Percentiles rank a stretch among this genome's conserved stretches.
Conservation (phyloP, 2,888 invertebrate genomes). For the Falcaria lacertinaria region DNA sequence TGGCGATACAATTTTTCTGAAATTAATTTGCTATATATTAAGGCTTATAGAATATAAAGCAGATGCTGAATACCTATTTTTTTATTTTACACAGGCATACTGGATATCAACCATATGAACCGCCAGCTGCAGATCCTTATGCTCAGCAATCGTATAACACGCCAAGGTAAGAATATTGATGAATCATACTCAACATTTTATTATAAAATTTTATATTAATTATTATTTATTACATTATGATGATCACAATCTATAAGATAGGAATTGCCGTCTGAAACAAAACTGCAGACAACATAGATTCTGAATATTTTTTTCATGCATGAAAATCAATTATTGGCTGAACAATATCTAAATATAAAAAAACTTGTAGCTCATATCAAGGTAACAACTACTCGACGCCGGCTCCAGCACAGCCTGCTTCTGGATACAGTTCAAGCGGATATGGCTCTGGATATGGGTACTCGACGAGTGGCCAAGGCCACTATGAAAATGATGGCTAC, state of each 20-base stretch:
- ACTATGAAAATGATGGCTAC: slow-evolving; percentile 64
- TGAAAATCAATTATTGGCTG: not conserved
- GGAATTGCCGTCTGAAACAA: slow-evolving; percentile 76
- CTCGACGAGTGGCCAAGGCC: slow-evolving; percentile 53
- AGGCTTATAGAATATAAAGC: not conserved
- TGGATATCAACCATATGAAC: slow-evolving; percentile 68
- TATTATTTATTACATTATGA: slow-evolving; percentile 15
- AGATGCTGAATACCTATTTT: not conserved
- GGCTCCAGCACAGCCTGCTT: slow-evolving; percentile 39
- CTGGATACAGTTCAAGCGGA: slow-evolving; percentile 54
- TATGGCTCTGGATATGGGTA: slow-evolving; percentile 63
- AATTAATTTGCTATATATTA: slow-evolving; percentile 14
- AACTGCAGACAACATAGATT: slow-evolving; percentile 59
- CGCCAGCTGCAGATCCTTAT: slow-evolving; percentile 58
- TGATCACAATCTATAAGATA: slow-evolving; percentile 50
- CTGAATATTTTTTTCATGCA: slow-evolving; percentile 32
- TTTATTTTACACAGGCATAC: slow-evolving; percentile 47
- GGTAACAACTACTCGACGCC: slow-evolving; percentile 54
- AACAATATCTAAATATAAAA: not conserved
- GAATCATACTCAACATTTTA: no score
- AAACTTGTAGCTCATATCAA: slow-evolving; percentile 56
- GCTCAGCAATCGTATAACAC: slow-evolving; percentile 56
- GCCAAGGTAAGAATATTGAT: slow-evolving; percentile 48
- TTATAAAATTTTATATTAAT: no score
- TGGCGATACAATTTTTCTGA: slow-evolving; percentile 62